Evolutionary conservation across 1,140 invertebrate species (phyloP), one percentile per base, ranked within the genome.

Genomic region (Neodiprion fabricii): DNA sequence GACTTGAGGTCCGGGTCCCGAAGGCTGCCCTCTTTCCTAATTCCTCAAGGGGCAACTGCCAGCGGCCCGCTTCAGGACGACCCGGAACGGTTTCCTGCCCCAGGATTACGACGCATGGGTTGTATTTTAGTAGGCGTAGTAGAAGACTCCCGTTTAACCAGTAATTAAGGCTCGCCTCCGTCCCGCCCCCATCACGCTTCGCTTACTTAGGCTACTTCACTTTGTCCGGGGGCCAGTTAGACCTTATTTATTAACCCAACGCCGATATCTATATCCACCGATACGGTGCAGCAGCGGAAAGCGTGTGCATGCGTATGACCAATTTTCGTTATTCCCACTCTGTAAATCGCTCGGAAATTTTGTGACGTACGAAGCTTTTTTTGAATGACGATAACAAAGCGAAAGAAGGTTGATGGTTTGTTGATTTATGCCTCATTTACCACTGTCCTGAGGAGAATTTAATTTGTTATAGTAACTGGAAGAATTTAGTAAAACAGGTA

Each of bases 121-220:
- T 85, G 84, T 86, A 82, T 85, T 84, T 83, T 83, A 80, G 85
- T 87, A 84, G 86, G 86, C 86, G 86, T 84, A 82, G 53, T 40
- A 40, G 80, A 83, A 77, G 83, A 86, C 86, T 87, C 82, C 86
- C 79, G 86, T 87, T 87, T 87, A 86, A 86, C 79, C 79, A 83
- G 85, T 86, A 87, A 87, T 87, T 87, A 87, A 84, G 85, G 74
- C 76, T 80, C n/a, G 53, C 11, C 3, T 17, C 53, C 74, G 79
- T 85, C 81, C 84, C 85, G 85, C 86, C 86, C 81, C 82, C 82
- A 80, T 85, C 84, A 85, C 84, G 83, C 82, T 86, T 67, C 70
- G 67, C 65, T 50, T 69, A 70, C 53, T 50, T 61, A 61, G 53
- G 53, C 53, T 61, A 61, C 53, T 61, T 61, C 53, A 61, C 11